Percentiles rank a stretch among this genome's conserved stretches.
Evolutionary conservation across 2,797 vertebrate species (phyloP).

Genomic region (Cirrhinus mrigala): DNA sequence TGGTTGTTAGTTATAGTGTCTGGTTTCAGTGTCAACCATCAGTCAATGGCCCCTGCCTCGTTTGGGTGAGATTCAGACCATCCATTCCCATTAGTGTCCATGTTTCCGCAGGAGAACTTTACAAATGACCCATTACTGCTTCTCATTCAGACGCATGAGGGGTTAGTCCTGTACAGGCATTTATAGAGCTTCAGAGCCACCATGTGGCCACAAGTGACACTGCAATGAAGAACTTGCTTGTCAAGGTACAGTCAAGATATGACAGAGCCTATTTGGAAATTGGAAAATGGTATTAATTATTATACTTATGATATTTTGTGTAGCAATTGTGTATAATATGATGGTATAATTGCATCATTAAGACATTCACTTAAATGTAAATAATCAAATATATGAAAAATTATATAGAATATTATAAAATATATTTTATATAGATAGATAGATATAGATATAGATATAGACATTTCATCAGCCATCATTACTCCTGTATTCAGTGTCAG

Average conservation of each 20-base stretch:
- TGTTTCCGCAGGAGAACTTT: constrained; percentile 44
- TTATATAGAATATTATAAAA: too few relatives aligned
- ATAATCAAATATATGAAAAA: too few relatives aligned
- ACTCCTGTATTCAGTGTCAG: too few relatives aligned
- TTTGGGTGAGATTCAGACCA: constrained; percentile 55
- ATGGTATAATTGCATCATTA: neutral
- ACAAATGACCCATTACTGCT: constrained; percentile 41
- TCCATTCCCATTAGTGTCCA: constrained; percentile 53
- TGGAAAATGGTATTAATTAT: neutral
- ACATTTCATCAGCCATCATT: too few relatives aligned
- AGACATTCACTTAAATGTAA: neutral
- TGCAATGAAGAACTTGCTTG: constrained; percentile 37
- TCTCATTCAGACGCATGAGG: constrained; percentile 39
- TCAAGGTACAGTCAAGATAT: constrained; percentile 37
- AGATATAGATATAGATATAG: too few relatives aligned
- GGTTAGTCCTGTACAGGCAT: constrained; percentile 54
- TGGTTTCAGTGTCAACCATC: constrained; percentile 57
- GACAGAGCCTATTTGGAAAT: neutral
- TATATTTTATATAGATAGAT: too few relatives aligned
- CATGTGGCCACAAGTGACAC: constrained; percentile 74
- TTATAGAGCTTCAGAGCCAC: constrained; percentile 82
- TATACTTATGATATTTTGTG: neutral
- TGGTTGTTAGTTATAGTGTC: constrained; percentile 43
- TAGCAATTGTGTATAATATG: neutral
- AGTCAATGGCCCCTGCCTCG: constrained; percentile 36